phyloP scores from a whole-genome alignment of 2,888 invertebrate species.

The Ischnura elegans region DNA sequence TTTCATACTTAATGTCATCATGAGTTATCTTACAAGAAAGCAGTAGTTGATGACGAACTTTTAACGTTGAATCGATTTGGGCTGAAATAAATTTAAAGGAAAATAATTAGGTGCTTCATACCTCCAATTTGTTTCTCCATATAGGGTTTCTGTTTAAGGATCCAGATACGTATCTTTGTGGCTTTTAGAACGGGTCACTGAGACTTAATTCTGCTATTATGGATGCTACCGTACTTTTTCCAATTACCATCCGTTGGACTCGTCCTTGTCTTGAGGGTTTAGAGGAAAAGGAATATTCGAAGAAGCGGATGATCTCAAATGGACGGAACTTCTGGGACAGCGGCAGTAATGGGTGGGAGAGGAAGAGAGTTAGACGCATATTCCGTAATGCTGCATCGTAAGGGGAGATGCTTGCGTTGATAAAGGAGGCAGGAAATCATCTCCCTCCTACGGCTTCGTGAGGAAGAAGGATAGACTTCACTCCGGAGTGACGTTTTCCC shows the following conservation, averaged over 20 bases:
- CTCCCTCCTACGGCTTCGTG: neutral
- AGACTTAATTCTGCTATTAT: neutral
- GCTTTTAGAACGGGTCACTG: too few species aligned
- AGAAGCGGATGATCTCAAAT: neutral
- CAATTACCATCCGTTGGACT: too few species aligned
- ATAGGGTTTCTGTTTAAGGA: too few species aligned
- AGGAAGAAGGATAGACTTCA: neutral
- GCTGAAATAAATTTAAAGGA: too few species aligned
- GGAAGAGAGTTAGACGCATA: neutral
- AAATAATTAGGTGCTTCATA: too few species aligned
- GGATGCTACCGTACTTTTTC: neutral
- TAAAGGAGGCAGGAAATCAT: neutral
- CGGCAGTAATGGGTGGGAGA: neutral
- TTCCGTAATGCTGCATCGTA: neutral
- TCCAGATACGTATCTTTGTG: too few species aligned
- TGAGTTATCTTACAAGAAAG: too few species aligned
- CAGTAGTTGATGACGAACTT: too few species aligned
- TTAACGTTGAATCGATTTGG: too few species aligned
- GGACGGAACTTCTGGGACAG: neutral
- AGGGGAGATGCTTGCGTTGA: neutral
- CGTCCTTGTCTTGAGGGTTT: neutral
- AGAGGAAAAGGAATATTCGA: neutral
- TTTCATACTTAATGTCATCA: too few species aligned
- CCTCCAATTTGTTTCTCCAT: too few species aligned
- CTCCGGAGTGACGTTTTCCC: neutral